Base-by-base conservation (phyloP, 1,140 invertebrate genomes). In the Drosophila chauvacae region DNA sequence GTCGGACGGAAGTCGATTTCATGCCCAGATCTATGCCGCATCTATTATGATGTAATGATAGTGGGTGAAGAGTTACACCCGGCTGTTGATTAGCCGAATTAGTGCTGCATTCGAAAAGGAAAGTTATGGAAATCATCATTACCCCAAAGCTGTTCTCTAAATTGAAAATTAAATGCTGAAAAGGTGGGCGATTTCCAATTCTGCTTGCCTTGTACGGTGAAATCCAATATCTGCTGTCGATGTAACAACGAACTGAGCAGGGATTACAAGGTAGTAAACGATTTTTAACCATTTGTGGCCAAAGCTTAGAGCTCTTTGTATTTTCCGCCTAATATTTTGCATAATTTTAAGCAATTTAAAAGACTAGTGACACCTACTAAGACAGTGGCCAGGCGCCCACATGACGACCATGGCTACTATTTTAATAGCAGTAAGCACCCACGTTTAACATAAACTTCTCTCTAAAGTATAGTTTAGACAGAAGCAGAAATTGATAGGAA, bases 61-160 rank as follows among this genome's bases (percentile, higher is more conserved):
- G 81, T 85, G 78, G 81, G 82, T 81, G 81, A 56, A 73, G 58
- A 73, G 58, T 26, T 37, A 55, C 23, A 55, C 33, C 18, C 51
- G 50, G 13, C 33, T 47, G 33, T 33, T 57, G 55, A 76, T 79
- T 80, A 61, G 57, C 58, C 53, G 20, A 35, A 69, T 69, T 65
- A 51, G 65, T 69, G 65, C 60, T 65, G 65, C 79, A 47, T 60
- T 57, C n/a, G 45, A 75, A 75, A 74, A 51, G 63, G 80, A 82
- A 82, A 82, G 80, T 82, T 59, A 64, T 62, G 30, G 80, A 69
- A 61, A 85, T 73, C 51, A 72, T 85, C 51, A 75, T 82, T 78
- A 63, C n/a, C 48, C 20, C 18, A 5, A 35, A 56, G 37, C 35
- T 26, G 53, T 39, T 60, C 23, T 33, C 44, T 61, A 81, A 81